These are phyloP conservation scores for Phortica variegata DNA, from an alignment of 1,140 invertebrate genomes.

Conservation along the genomic window DNA sequence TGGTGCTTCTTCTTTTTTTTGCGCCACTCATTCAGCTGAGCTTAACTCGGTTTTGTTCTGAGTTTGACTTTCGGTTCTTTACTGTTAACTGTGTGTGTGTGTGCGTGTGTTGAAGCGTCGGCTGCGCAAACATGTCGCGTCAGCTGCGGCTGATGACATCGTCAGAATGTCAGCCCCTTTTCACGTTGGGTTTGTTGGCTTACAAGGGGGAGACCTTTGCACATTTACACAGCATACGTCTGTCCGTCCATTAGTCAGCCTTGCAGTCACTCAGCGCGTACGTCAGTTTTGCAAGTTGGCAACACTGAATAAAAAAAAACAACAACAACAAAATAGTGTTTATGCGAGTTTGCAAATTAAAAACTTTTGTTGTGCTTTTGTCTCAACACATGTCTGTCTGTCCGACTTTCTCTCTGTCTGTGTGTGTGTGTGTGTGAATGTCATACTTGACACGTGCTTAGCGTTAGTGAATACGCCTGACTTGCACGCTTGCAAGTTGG, in stretches of 20 bases:
- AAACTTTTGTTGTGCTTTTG: no score
- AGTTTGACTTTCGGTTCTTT: conserved; percentile 3
- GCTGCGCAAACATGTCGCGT: conserved; percentile 30
- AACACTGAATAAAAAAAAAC: background rate
- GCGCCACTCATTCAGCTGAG: conserved; percentile 2
- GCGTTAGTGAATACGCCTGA: no score
- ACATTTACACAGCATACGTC: conserved; percentile 41
- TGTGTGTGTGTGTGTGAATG: conserved; percentile 25
- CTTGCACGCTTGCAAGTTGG: no score
- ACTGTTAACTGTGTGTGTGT: background rate
- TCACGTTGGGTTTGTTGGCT: no score
- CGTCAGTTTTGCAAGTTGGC: conserved; percentile 14
- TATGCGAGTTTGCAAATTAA: conserved; percentile 34
- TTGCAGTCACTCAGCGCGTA: conserved; percentile 49
- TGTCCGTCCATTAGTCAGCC: conserved; percentile 35
- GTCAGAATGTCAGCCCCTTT: no score
- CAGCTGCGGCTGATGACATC: conserved; percentile 53
- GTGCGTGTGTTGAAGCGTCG: background rate
- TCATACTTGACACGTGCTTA: conserved; percentile 49
- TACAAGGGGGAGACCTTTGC: no score
- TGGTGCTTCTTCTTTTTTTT: conserved; percentile 14
- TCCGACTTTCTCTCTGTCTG: no score
- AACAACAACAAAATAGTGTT: background rate
- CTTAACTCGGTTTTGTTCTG: no score
- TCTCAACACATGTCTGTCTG: no score